Evolutionary conservation across 2,113 vertebrate genomes (phyloP), one percentile per base, ranked within the genome.

Genomic region (Natator depressus): DNA sequence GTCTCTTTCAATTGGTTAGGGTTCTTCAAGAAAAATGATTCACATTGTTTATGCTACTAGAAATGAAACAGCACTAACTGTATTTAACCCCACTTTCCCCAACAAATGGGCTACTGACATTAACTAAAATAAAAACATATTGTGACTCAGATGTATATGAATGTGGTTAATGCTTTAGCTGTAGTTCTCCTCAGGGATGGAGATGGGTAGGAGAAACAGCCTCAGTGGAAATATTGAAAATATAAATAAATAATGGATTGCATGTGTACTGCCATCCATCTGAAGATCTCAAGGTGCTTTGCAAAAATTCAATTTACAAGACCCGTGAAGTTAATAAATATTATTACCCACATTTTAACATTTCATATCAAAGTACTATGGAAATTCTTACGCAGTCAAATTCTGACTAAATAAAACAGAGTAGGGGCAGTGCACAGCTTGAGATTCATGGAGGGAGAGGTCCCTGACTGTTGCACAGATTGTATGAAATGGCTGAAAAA

Each of bases 391-490:
- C 51, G 80, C 53, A 31, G 11, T 54, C 35, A 8, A 80, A 84
- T 20, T 82, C 24, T 92, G 62, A 27, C 55, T 53, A 16, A 86
- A 6, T 29, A 62, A n/a, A 54, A 88, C 12, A 19, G 27, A 59
- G 25, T 59, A 89, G 13, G 86, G 16, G 6, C 0, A 0, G 65
- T 59, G 19, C 19, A 76, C 59, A 90, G 53, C 0, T 14, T 81
- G 47, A 59, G 31, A 53, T 19, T 29, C 1, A 2, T 29, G 24
- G 1, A 4, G 4, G 31, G 50, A 81, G 35, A 27, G 5, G 5
- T 27, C 76, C 22, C 42, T 87, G 24, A 3, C 82, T 80, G 55
- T 49, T 80, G 22, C 11, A 6, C 6, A 6, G 6, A 5, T 3
- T 42, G 89, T 55, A 76, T 51, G 27, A 83, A 38, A 72, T 19